These are phyloP conservation scores for Sphaerophoria rueppellii DNA, from an alignment of 2,888 invertebrate genomes.

Conservation along the genomic window DNA sequence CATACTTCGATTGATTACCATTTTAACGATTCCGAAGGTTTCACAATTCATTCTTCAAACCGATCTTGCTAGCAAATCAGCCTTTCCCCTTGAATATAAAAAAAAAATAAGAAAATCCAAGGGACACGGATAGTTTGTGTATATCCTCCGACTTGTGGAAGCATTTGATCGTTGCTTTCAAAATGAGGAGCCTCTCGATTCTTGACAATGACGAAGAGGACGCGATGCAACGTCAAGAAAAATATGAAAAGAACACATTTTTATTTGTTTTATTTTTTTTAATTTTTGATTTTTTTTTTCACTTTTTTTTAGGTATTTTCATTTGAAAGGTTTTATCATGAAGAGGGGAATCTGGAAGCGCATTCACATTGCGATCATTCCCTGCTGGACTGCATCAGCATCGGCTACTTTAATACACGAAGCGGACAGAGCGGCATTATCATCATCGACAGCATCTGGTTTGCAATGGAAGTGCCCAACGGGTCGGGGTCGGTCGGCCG, in stretches of 20 bases:
- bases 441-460: constrained; percentile 14
- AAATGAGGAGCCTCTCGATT: constrained; percentile 50
- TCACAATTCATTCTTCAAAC: not conserved
- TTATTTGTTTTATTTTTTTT: constrained; percentile 26
- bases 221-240: constrained; percentile 65
- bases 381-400: constrained; percentile 15
- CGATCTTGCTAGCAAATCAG: not conserved
- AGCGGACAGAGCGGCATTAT: constrained; percentile 14
- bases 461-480: not conserved
- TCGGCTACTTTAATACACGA: constrained; percentile 16
- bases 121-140: constrained; percentile 16
- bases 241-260: constrained; percentile 64
- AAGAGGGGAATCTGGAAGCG: constrained; percentile 55
- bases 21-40: not conserved
- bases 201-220: constrained; percentile 49
- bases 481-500: no score
- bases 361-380: constrained; percentile 66
- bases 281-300: constrained; percentile 20
- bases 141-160: constrained; percentile 37
- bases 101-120: not conserved
- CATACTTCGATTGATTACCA: no score
- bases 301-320: constrained; percentile 16
- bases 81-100: not conserved
- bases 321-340: constrained; percentile 28
- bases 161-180: constrained; percentile 41